A percentile compares a stretch with the other conserved stretches of the same genome.
Conservation (phyloP, 1,140 invertebrate species). For the Oryctes rhinoceros region DNA sequence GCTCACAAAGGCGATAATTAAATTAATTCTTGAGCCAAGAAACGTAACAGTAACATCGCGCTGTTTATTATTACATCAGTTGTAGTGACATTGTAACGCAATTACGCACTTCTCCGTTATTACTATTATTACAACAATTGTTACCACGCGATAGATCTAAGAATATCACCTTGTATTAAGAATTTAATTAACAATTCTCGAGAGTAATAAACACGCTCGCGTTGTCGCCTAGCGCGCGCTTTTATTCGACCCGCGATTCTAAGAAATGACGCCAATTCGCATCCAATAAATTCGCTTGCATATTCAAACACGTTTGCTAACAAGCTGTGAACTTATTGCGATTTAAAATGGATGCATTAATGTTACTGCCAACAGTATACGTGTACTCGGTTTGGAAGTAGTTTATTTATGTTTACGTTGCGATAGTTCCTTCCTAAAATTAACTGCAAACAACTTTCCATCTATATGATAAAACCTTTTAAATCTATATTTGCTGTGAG, state of each 20-base stretch:
- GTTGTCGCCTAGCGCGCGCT: neutral
- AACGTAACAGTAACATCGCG: neutral
- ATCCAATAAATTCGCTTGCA: slow-evolving; percentile 34
- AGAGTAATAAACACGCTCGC: neutral
- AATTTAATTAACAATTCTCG: slow-evolving; percentile 17
- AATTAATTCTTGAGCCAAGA: neutral
- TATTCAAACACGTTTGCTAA: neutral
- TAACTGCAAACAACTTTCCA: neutral
- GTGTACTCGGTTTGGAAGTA: neutral
- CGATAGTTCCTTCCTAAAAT: neutral
- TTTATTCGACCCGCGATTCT: neutral
- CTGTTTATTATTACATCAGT: neutral
- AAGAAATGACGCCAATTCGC: slow-evolving; percentile 24
- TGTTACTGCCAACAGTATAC: neutral
- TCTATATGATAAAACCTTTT: too few species aligned
- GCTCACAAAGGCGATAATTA: neutral
- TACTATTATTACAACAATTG: slow-evolving; percentile 4
- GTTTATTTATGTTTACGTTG: neutral
- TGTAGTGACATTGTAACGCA: slow-evolving; percentile 20
- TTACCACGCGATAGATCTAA: slow-evolving; percentile 30
- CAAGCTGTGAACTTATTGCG: slow-evolving; percentile 3
- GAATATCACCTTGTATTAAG: slow-evolving; percentile 15
- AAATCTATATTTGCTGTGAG: neutral
- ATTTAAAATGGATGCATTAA: slow-evolving; percentile 2
- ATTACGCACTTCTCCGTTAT: neutral